phyloP scores from a whole-genome alignment of 2,797 vertebrate species.

The Todus mexicanus region DNA sequence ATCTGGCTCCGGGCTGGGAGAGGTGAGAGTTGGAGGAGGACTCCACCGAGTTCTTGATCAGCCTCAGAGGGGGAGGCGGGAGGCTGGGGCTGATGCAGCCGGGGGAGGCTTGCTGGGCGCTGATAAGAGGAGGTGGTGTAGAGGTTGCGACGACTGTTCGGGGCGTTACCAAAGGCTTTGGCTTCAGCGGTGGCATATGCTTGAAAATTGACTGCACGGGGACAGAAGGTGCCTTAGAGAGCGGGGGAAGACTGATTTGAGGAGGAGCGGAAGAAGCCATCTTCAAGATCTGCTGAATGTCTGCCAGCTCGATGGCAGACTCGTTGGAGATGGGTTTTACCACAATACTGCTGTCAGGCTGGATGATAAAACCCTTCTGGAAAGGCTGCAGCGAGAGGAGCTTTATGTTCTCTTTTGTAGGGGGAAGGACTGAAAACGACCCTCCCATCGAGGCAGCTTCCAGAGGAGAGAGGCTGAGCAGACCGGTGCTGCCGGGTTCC shows the following conservation, averaged over 20 bases:
- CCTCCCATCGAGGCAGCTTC: constrained; percentile 77
- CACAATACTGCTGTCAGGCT: constrained; percentile 87
- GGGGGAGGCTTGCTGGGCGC: constrained; percentile 89
- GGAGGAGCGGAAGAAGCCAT: constrained; percentile 87
- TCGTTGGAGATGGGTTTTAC: constrained; percentile 85
- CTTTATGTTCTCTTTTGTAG: constrained; percentile 83
- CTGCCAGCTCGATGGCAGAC: constrained; percentile 85
- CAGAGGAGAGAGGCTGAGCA: constrained; percentile 83
- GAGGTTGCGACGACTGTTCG: constrained; percentile 87
- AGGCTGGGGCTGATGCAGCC: constrained; percentile 92
- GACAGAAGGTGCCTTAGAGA: constrained; percentile 78
- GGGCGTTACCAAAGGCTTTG: constrained; percentile 90
- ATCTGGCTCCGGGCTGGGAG: constrained; percentile 66
- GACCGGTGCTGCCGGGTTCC: constrained; percentile 77
- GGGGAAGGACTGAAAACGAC: constrained; percentile 75
- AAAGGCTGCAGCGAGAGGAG: constrained; percentile 91
- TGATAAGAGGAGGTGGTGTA: constrained; percentile 89
- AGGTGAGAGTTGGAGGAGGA: constrained; percentile 67
- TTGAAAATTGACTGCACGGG: constrained; percentile 82
- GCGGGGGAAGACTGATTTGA: constrained; percentile 85
- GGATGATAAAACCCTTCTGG: constrained; percentile 89
- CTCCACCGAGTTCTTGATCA: constrained; percentile 79
- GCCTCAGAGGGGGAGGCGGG: constrained; percentile 81
- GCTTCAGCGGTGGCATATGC: constrained; percentile 90
- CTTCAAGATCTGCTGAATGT: constrained; percentile 97